Base-by-base conservation (phyloP, 2,888 invertebrate genomes). In the Melinaea menophilus region DNA sequence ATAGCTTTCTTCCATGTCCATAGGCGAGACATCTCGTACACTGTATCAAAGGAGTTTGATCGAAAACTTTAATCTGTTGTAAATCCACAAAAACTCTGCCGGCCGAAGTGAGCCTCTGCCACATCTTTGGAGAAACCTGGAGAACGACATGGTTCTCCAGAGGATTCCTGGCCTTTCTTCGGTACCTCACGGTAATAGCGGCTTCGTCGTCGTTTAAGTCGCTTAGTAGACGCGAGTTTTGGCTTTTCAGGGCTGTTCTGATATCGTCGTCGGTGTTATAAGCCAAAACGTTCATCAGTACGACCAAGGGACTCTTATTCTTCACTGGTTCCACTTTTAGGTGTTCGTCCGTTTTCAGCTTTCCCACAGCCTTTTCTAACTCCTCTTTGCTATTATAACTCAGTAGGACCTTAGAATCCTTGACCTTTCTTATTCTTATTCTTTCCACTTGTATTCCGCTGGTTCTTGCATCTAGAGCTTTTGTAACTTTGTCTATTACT, bases 261-360 rank as follows among this genome's bases (percentile, higher is more conserved):
- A 56, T 48, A 11, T 59, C 68, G 12, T 67, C 66, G 33, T 67
- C 66, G 0, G 64, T 60, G 45, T 68, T 61, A 22, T 31, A 35
- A 3, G 9, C 5, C 2, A 65, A 12, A 2, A 70, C 64, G 12
- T 62, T 54, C n/a, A 46, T 62, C 22, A 69, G 54, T 7, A 68
- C 48, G 0, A 70, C 31, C 2, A 68, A 56, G 5, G 67, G 67
- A 45, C 65, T 65, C 45, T 64, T 64, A 5, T 59, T 56, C 22
- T 34, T 7, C 11, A n/a, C 54, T 5, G 2, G 5, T 4, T 60
- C 55, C 1, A 58, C n/a, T 31, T 41, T 58, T 11, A 58, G 37
- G 35, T 35, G 7, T 5, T 47, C 46, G 48, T 4, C 13, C 48
- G 9, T 3, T 37, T 37, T 46, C 31, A 33, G 3, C 31, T 46